Conservation (phyloP, 2,113 vertebrate species). For the Amia ocellicauda region DNA sequence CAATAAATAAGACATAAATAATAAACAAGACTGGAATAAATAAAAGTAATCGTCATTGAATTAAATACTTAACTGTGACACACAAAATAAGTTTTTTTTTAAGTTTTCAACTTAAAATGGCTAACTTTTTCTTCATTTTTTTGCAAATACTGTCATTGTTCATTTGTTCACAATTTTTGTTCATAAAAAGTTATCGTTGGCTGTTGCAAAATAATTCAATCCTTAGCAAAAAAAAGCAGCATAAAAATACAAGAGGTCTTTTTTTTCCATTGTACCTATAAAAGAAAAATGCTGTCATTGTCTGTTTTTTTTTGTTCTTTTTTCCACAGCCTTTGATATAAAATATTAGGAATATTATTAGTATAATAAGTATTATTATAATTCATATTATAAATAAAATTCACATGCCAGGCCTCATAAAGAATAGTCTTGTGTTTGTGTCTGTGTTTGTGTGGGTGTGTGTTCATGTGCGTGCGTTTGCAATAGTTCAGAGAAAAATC, state of each 20-base stretch:
- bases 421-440: slow-evolving; percentile 62
- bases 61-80: slow-evolving; percentile 62
- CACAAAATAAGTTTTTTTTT: slow-evolving; percentile 53
- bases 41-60: slow-evolving; percentile 70
- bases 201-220: slow-evolving; percentile 80
- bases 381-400: slow-evolving; percentile 77
- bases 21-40: slow-evolving; percentile 54
- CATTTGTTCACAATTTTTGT: slow-evolving; percentile 51
- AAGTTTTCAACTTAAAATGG: slow-evolving; percentile 64
- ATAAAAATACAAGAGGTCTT: slow-evolving; percentile 83
- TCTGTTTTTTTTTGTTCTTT: slow-evolving; percentile 51
- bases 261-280: slow-evolving; percentile 68
- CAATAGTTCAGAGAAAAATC: slow-evolving; percentile 68
- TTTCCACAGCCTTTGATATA: slow-evolving; percentile 72
- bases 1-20: slow-evolving; percentile 66
- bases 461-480: slow-evolving; percentile 68
- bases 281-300: slow-evolving; percentile 66
- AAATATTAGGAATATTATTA: slow-evolving; percentile 81
- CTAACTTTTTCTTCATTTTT: slow-evolving; percentile 55
- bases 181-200: slow-evolving; percentile 77
- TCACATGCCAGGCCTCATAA: slow-evolving; percentile 80
- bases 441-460: slow-evolving; percentile 41
- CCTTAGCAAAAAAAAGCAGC: slow-evolving; percentile 81
- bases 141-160: slow-evolving; percentile 78
- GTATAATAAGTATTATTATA: slow-evolving; percentile 66